Evolutionary conservation across 2,797 vertebrate species (phyloP).

Genomic region (Parambassis ranga): DNA sequence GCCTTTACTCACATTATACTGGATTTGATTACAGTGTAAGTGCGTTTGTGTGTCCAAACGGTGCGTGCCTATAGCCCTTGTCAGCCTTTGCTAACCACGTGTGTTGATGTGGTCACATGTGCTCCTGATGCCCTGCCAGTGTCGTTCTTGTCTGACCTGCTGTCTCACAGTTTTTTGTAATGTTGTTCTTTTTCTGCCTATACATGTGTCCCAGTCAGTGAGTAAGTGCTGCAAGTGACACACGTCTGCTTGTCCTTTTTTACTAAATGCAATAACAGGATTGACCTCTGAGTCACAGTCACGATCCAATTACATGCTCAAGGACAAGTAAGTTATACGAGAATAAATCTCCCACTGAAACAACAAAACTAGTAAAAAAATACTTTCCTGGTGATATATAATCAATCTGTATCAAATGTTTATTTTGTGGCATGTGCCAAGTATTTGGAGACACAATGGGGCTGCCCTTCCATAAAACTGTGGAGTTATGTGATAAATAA

Average conservation of each 20-base stretch:
- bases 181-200: constrained; percentile 25
- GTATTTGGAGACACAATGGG: too few species aligned
- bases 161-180: constrained; percentile 45
- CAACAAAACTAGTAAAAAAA: neutral
- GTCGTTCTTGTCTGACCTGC: constrained; percentile 32
- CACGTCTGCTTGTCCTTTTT: constrained; percentile 26
- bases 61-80: constrained; percentile 1
- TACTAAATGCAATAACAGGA: constrained; percentile 69
- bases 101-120: constrained; percentile 45
- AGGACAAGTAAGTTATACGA: constrained; percentile 73
- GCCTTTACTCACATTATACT: constrained; percentile 54
- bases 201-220: constrained; percentile 7
- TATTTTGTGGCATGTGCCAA: too few species aligned
- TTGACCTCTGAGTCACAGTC: constrained; percentile 70
- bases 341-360: constrained; percentile 53
- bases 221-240: constrained; percentile 22
- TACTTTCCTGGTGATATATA: too few species aligned
- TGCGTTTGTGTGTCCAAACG: constrained; percentile 35
- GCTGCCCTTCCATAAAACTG: too few species aligned
- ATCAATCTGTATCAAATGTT: too few species aligned
- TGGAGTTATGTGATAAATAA: too few species aligned
- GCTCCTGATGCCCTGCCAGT: constrained; percentile 3
- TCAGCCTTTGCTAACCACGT: constrained; percentile 16
- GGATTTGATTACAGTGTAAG: constrained; percentile 62
- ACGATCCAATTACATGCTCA: constrained; percentile 75